Evolutionary conservation across 30 jellyfish, hydroid and myxozoan genomes (phyloP).

Genomic region (Mastigias papua): DNA sequence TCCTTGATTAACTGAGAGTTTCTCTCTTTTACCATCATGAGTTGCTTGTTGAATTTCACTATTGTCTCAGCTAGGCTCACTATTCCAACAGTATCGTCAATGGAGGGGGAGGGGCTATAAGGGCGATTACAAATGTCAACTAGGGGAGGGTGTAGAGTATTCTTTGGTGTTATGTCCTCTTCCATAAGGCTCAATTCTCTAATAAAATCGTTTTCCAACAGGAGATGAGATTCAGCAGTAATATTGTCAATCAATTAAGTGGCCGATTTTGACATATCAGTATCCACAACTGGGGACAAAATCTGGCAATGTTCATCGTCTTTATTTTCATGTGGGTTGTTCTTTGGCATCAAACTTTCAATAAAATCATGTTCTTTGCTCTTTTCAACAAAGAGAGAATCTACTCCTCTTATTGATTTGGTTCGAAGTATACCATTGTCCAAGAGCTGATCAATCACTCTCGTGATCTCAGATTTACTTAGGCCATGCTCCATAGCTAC

Average conservation of each 20-base stretch:
- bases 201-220: neutral
- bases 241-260: neutral
- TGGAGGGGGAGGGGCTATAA: neutral
- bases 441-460: neutral
- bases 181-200: neutral
- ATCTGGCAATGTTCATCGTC: constrained; percentile 1
- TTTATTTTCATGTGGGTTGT: neutral
- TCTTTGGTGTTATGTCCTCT: neutral
- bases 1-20: neutral
- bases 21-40: neutral
- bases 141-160: neutral
- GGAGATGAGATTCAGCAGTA: neutral
- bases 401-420: neutral
- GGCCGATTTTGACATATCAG: neutral
- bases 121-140: neutral
- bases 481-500: constrained; percentile 3
- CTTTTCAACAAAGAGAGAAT: neutral
- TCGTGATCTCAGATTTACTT: neutral
- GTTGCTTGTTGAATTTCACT: neutral
- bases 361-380: neutral
- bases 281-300: neutral
- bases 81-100: neutral
- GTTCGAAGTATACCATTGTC: neutral
- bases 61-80: neutral
- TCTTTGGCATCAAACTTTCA: neutral